Percentiles rank a stretch among this genome's conserved stretches.
Evolutionary conservation across 2,888 invertebrate genomes (phyloP).

Genomic region (Pseudanteris insignis): DNA sequence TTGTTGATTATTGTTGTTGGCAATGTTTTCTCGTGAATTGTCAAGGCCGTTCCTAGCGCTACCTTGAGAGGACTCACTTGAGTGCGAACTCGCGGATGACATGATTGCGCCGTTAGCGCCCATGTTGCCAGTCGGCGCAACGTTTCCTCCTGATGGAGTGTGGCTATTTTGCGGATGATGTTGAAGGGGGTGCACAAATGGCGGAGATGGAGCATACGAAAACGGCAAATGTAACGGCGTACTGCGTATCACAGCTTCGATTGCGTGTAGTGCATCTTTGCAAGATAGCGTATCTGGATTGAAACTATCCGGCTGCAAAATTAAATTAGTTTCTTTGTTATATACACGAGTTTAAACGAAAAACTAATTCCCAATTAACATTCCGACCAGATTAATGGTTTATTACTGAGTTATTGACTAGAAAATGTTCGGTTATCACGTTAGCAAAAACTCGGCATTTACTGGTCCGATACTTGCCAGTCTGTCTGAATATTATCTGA

Average conservation of each 20-base stretch:
- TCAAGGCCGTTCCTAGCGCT: slow-evolving; percentile 60
- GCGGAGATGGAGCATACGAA: slow-evolving; percentile 68
- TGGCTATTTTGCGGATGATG: slow-evolving; percentile 47
- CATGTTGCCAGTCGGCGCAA: slow-evolving; percentile 6
- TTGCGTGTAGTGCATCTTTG: slow-evolving; percentile 57
- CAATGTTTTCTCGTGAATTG: slow-evolving; percentile 39
- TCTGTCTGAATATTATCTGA: no score
- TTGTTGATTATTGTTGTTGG: slow-evolving; percentile 51
- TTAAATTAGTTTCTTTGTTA: no score
- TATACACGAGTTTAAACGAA: no score
- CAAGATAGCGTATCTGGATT: slow-evolving; percentile 55
- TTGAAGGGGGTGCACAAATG: slow-evolving; percentile 70
- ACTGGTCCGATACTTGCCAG: no score
- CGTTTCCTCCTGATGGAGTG: slow-evolving; percentile 18
- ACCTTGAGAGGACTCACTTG: slow-evolving; percentile 67
- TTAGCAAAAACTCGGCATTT: no score
- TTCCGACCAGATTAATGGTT: no score
- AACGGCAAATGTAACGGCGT: slow-evolving; percentile 68
- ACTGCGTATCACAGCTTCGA: slow-evolving; percentile 59
- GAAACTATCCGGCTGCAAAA: slow-evolving; percentile 29
- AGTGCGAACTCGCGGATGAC: slow-evolving; percentile 76
- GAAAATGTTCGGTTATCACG: no score
- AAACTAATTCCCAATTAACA: no score
- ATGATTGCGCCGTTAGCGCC: slow-evolving; percentile 66
- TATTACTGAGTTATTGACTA: no score